phyloP scores from a whole-genome alignment of 2,113 vertebrate species.

The Leptodactylus fuscus region DNA sequence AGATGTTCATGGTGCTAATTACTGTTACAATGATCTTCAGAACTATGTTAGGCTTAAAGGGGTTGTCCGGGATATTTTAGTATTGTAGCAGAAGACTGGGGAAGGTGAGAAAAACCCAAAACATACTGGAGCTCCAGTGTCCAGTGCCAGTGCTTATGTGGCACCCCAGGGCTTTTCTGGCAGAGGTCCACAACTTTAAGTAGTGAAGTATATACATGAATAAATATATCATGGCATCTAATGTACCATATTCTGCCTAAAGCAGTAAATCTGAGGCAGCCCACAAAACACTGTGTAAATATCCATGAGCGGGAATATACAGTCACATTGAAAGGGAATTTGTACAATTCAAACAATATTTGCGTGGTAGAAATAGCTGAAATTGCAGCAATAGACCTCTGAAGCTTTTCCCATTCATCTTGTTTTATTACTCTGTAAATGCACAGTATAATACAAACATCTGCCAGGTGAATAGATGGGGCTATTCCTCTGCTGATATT shows the following conservation, averaged over 20 bases:
- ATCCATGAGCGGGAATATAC: background rate
- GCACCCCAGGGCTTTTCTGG: no score
- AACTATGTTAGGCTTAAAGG: no score
- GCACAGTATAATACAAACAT: background rate
- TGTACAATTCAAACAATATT: conserved; percentile 6
- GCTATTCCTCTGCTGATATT: conserved; percentile 13
- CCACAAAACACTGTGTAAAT: background rate
- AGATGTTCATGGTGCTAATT: no score
- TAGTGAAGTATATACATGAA: no score
- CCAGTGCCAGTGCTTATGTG: no score
- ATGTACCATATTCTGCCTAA: background rate
- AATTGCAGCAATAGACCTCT: background rate
- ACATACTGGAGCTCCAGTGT: no score
- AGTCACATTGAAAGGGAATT: background rate
- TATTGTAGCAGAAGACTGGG: no score
- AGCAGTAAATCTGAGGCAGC: background rate
- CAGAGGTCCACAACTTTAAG: no score
- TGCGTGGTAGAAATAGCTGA: background rate
- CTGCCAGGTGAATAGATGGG: background rate
- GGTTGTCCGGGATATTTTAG: no score
- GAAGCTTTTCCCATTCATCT: background rate
- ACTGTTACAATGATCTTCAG: no score
- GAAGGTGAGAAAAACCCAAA: no score
- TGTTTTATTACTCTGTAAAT: background rate
- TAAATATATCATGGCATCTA: no score